These are phyloP conservation scores for Yponomeuta evonymella DNA, from an alignment of 2,888 invertebrate species.

Conservation along the genomic window DNA sequence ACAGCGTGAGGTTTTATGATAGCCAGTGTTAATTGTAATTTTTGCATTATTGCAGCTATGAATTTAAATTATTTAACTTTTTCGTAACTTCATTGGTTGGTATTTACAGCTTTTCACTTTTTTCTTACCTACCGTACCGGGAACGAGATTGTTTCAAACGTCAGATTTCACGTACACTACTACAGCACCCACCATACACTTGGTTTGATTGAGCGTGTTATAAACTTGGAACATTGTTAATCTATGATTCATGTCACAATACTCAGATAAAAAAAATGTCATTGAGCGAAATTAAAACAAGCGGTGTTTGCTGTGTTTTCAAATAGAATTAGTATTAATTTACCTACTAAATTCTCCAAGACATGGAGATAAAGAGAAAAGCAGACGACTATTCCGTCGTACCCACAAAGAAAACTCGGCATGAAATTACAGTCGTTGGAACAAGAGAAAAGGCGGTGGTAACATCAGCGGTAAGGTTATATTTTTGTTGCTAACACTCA, in stretches of 20 bases:
- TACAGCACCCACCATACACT: too few species aligned
- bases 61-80: background rate
- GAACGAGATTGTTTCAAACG: too few species aligned
- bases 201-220: too few species aligned
- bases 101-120: background rate
- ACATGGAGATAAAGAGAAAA: slow-evolving; percentile 78
- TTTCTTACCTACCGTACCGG: too few species aligned
- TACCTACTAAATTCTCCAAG: slow-evolving; percentile 44
- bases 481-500: background rate
- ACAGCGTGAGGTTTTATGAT: slow-evolving; percentile 91
- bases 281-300: background rate
- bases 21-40: slow-evolving; percentile 86
- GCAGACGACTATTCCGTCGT: slow-evolving; percentile 78
- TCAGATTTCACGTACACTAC: too few species aligned
- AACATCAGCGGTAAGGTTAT: slow-evolving; percentile 78
- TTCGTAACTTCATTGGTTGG: background rate
- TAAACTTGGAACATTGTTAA: too few species aligned
- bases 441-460: slow-evolving; percentile 86
- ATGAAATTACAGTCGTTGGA: slow-evolving; percentile 81
- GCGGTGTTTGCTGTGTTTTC: background rate
- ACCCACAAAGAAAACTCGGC: slow-evolving; percentile 80
- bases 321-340: background rate
- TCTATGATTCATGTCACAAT: too few species aligned
- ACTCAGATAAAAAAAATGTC: too few species aligned
- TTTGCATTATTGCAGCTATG: slow-evolving; percentile 40